These are phyloP conservation scores for Corbicula japonica DNA, from an alignment of 2,888 invertebrate species.

Conservation along the genomic window DNA sequence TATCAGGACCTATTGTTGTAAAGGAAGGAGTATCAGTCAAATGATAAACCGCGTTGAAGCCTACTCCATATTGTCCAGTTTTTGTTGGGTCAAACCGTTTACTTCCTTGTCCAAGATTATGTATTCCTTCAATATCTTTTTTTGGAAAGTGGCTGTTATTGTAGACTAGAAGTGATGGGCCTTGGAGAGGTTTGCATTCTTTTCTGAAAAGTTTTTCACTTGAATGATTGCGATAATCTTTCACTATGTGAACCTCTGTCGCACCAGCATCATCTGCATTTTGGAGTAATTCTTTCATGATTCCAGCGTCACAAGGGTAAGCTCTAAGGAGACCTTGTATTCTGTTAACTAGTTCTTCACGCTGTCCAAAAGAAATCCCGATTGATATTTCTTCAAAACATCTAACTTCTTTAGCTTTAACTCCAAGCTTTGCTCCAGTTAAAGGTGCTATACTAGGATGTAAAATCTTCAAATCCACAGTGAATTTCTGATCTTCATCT, in stretches of 20 bases:
- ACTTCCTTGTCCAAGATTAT: slow-evolving; percentile 76
- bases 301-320: too few relatives aligned
- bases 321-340: too few relatives aligned
- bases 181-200: slow-evolving; percentile 73
- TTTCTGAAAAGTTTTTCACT: slow-evolving; percentile 54
- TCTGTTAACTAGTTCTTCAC: too few relatives aligned
- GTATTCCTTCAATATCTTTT: slow-evolving; percentile 75
- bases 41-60: slow-evolving; percentile 81
- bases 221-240: slow-evolving; percentile 68
- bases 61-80: slow-evolving; percentile 81
- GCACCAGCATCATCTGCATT: too few relatives aligned
- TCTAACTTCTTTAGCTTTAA: too few relatives aligned
- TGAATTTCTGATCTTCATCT: too few relatives aligned
- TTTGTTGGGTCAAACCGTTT: slow-evolving; percentile 75
- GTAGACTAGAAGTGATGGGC: slow-evolving; percentile 78
- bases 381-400: too few relatives aligned
- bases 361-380: too few relatives aligned
- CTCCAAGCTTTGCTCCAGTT: too few relatives aligned
- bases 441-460: too few relatives aligned
- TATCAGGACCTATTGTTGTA: slow-evolving; percentile 66
- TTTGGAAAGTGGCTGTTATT: slow-evolving; percentile 74
- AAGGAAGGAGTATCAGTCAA: slow-evolving; percentile 79
- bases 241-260: slow-evolving; percentile 80
- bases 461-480: too few relatives aligned
- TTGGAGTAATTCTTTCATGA: too few relatives aligned